A percentile compares a stretch with the other conserved stretches of the same genome.
phyloP scores from a whole-genome alignment of 2,113 vertebrate species.

The Natator depressus region DNA sequence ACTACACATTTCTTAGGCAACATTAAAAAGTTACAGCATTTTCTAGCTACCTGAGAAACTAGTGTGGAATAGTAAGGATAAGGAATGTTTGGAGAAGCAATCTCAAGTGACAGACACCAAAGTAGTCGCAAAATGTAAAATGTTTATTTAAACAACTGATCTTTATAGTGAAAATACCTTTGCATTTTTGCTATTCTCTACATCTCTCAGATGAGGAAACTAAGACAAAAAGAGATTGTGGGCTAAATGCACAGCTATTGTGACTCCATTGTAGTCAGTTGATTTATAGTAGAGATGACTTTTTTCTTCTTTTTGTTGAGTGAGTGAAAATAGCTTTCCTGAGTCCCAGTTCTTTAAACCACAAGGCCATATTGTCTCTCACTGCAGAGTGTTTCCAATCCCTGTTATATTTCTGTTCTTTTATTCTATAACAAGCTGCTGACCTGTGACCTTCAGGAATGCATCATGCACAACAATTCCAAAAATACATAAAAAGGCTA shows the following conservation, averaged over 20 bases:
- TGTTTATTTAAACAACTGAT: neutral
- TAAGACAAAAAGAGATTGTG: neutral
- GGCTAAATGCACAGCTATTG: neutral
- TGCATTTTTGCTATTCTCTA: neutral
- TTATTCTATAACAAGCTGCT: neutral
- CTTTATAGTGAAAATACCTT: neutral
- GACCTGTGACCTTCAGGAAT: neutral
- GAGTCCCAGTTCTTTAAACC: neutral
- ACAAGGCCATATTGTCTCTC: neutral
- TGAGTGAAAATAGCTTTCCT: neutral
- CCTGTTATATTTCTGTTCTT: neutral
- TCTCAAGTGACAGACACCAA: neutral
- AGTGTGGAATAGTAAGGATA: neutral
- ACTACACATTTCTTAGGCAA: neutral
- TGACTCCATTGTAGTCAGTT: neutral
- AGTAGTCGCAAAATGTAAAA: neutral
- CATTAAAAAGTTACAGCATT: neutral
- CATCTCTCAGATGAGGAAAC: slow-evolving; percentile 2
- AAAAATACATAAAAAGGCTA: neutral
- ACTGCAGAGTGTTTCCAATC: neutral
- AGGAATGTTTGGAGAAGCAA: neutral
- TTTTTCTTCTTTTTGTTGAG: neutral
- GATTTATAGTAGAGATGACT: neutral
- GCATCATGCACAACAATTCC: neutral
- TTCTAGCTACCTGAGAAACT: neutral